Base-by-base conservation (phyloP, 30 jellyfish, hydroid and myxozoan species). In the Cassiopea xamachana region DNA sequence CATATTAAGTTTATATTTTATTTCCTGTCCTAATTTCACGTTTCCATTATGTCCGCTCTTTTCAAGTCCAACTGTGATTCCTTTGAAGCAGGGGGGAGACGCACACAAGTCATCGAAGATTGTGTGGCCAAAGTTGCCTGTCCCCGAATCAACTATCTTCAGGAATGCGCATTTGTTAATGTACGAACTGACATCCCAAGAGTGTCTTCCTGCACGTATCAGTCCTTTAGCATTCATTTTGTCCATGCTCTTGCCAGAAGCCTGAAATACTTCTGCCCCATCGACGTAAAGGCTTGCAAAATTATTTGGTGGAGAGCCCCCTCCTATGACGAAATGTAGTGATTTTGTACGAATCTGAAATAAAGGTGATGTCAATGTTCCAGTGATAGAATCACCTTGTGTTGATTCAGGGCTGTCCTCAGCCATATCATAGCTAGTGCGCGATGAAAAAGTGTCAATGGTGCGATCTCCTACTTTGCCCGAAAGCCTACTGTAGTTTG, bases 21-120 rank as follows among this genome's bases (percentile, higher is more conserved):
- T 17, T 46, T 16, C 39, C 45, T 75, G 68, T 7, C 93, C 87
- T 17, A 46, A 45, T 46, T 49, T 43, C n/a, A 46, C 87, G 64
- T 50, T 75, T 39, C 78, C 80, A 58, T 27, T 59, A 62, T 73
- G 93, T 68, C 55, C 81, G 49, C 6, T 48, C 16, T 61, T 75
- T 1, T 15, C 43, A 2, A 73, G 80, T 46, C 44, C 60, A 8
- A 62, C 93, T 39, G 59, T 60, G 64, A 86, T 73, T 78, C 87
- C 81, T 64, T 86, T 74, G 60, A 73, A 76, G 82, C 94, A 87
- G 1, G 94, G 94, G n/a, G 94, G 90, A 51, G 90, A 64, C n/a
- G 87, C 79, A 43, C 90, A 51, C 3, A 87, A 58, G 69, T 87
- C 94, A 69, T 87, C 94, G 70, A 87, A 87, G 18, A 87, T 46